Evolutionary conservation across 2,113 vertebrate species (phyloP), one percentile per base, ranked within the genome.

Genomic region (Tricholaema leucomelas): DNA sequence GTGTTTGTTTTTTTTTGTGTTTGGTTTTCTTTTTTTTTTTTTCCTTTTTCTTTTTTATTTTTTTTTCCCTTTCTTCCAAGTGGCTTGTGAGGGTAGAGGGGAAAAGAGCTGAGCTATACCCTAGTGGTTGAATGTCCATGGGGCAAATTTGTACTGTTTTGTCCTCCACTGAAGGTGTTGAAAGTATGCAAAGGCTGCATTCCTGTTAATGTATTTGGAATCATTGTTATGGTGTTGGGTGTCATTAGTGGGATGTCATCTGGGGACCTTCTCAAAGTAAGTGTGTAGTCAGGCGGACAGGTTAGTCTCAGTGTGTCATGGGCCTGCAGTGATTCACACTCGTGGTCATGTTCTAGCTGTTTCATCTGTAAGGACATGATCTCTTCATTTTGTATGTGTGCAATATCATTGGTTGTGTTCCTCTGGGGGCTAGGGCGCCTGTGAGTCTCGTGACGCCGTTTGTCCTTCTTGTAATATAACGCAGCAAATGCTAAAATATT

Each of bases 401-500:
- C 98, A 3, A 99, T 97, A 83, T 99, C 98, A 0, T 99, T 99
- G 75, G 98, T 92, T 28, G 98, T 96, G 93, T 97, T 98, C 33
- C 98, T 95, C 92, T 98, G 99, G 0, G 99, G 99, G 13, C 98
- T 99, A 35, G 98, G 98, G 2, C 98, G 98, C 8, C 98, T 97
- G 96, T 99, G 99, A 0, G 99, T 98, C 84, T 99, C 99, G 0
- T 99, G 99, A 4, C 98, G 98, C 3, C 99, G 77, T 83, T 99
- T 99, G 97, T 99, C 99, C 87, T 99, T 99, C 96, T 99, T 99
- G 97, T 99, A 99, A 96, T 99, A 99, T 1, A 99, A 96, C 0
- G 99, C 99, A 0, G 99, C 99, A 14, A 99, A 99, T 30, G 99
- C 99, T 50, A 99, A 93, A 95, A 99, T 99, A 96, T 99, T 99